These are phyloP conservation scores for Antheraea yamamai DNA, from an alignment of 2,888 invertebrate genomes.

Conservation along the genomic window DNA sequence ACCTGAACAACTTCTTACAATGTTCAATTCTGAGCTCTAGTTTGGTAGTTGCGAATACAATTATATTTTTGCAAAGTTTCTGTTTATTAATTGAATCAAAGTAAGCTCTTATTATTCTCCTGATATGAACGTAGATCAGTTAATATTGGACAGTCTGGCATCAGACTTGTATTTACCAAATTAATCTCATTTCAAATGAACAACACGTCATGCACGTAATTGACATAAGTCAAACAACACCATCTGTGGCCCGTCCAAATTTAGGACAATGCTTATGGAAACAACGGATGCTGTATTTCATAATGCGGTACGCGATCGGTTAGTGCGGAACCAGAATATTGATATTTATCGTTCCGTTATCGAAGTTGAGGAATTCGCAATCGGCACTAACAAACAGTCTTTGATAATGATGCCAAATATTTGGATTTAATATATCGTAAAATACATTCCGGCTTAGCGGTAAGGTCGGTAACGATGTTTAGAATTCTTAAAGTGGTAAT, in stretches of 20 bases:
- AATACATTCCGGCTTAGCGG: background rate
- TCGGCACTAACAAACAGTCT: slow-evolving; percentile 28
- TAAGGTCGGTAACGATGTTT: background rate
- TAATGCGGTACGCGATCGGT: slow-evolving; percentile 36
- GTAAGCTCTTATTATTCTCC: background rate
- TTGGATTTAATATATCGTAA: slow-evolving; percentile 14
- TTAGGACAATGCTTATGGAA: slow-evolving; percentile 72
- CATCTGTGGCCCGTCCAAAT: slow-evolving; percentile 56
- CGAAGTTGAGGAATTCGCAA: slow-evolving; percentile 22
- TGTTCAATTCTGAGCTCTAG: background rate
- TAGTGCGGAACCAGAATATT: slow-evolving; percentile 27
- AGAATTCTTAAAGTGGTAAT: background rate
- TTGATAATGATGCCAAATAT: slow-evolving; percentile 32
- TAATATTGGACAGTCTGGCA: background rate
- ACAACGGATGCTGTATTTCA: slow-evolving; percentile 68
- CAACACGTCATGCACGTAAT: slow-evolving; percentile 45
- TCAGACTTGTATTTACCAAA: slow-evolving; percentile 1
- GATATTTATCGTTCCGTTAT: slow-evolving; percentile 17
- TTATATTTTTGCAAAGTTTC: no score
- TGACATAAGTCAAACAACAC: slow-evolving; percentile 71
- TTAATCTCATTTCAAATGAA: slow-evolving; percentile 24
- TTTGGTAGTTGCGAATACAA: no score
- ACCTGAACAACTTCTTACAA: background rate
- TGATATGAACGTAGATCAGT: background rate
- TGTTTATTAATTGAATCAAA: no score